phyloP scores from a whole-genome alignment of 1,140 invertebrate genomes.

The Chelonus insularis region DNA sequence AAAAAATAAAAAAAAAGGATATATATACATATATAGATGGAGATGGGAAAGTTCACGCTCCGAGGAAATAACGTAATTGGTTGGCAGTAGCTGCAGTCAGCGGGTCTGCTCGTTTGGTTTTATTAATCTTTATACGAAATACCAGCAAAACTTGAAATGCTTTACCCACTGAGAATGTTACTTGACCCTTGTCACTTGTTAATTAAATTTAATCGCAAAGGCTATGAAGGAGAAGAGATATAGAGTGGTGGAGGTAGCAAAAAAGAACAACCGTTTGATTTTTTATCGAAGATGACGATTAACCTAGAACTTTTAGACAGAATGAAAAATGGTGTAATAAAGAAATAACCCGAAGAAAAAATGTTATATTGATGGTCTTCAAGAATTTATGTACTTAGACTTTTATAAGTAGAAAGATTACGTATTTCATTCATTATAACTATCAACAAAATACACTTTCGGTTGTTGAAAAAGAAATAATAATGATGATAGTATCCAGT shows the following conservation, averaged over 20 bases:
- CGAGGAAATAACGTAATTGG: constrained; percentile 40
- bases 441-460: no score
- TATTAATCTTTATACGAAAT: constrained; percentile 12
- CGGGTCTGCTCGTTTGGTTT: constrained; percentile 19
- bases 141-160: background rate
- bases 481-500: no score
- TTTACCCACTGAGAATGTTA: background rate
- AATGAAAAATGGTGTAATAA: background rate
- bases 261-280: constrained; percentile 18
- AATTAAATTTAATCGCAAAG: constrained; percentile 7
- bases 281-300: background rate
- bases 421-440: no score
- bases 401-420: no score
- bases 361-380: no score
- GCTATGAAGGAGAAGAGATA: background rate
- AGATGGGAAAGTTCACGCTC: constrained; percentile 19
- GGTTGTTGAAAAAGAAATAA: no score
- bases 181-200: constrained; percentile 6
- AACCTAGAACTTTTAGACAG: background rate
- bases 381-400: no score
- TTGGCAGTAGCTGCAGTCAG: constrained; percentile 28
- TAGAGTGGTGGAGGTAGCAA: background rate
- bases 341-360: no score
- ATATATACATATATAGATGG: background rate
- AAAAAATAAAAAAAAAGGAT: background rate